Base-by-base conservation (phyloP, 2,888 invertebrate genomes). In the Stenoptilia bipunctidactyla region DNA sequence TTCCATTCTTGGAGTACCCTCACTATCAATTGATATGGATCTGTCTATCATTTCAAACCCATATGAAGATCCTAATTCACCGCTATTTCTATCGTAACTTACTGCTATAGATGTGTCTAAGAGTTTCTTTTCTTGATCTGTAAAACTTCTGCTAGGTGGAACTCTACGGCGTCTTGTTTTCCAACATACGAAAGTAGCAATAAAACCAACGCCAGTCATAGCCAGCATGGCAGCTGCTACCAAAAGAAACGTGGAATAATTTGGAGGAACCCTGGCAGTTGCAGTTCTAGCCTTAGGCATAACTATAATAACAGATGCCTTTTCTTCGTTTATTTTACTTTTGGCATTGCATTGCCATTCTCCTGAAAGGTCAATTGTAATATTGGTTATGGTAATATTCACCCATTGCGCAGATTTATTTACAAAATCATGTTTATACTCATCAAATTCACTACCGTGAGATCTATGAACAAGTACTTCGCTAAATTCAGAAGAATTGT, bases 121-220 rank as follows among this genome's bases (percentile, higher is more conserved):
- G 42, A 94, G 80, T 59, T 93, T 93, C 69, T 94, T 94, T 61
- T 94, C 94, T 76, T 94, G 94, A 58, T 94, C 94, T 37, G 92
- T 93, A 61, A 93, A 93, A 62, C 93, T 93, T 50, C 86, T 83
- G 42, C 85, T 86, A 0, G 86, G 77, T 4, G 86, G 83, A 1
- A 92, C 88, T 66, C 92, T 92, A 36, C 90, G 89, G 56, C 92
- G 92, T 41, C 92, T 86, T 34, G 91, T 91, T 47, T 91, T 88
- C 77, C 83, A 84, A 44, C 85, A 82, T 38, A 80, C 60, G 47
- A 83, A 82, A 0, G 83, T 69, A 1, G 82, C 68, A 50, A 79
- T 55, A 33, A 87, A 70, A 2, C 92, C 86, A 40, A 89, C 87
- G 2, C 89, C 86, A 34, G 89, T 85, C 52, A 92, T 85, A 0